phyloP scores from a whole-genome alignment of 2,797 vertebrate genomes.

The Acanthurus tractus region DNA sequence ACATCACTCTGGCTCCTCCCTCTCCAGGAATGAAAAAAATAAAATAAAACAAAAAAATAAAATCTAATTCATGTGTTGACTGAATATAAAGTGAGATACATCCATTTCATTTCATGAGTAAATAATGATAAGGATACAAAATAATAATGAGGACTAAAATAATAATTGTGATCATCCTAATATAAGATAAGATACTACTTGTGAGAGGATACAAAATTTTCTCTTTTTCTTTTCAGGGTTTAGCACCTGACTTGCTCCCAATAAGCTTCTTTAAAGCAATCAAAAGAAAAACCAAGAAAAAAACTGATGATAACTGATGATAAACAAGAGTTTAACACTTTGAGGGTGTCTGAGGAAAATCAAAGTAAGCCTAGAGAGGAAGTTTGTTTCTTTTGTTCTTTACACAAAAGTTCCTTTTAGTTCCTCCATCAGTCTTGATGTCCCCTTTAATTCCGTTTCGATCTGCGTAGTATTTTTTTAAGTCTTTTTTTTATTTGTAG shows the following conservation, averaged over 20 bases:
- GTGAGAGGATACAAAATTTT: constrained; percentile 65
- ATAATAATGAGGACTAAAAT: constrained; percentile 81
- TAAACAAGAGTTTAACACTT: constrained; percentile 73
- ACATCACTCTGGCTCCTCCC: constrained; percentile 74
- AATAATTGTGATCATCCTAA: constrained; percentile 75
- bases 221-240: constrained; percentile 46
- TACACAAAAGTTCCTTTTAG: constrained; percentile 62
- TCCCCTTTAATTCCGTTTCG: constrained; percentile 52
- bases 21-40: constrained; percentile 77
- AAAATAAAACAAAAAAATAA: constrained; percentile 26
- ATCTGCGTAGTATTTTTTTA: constrained; percentile 42
- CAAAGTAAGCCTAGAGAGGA: constrained; percentile 77
- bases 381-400: constrained; percentile 74
- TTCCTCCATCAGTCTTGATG: constrained; percentile 57
- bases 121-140: constrained; percentile 84
- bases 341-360: constrained; percentile 69
- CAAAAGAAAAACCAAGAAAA: constrained; percentile 52
- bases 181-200: constrained; percentile 80
- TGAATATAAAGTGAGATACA: constrained; percentile 77
- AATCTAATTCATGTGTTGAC: constrained; percentile 61
- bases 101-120: constrained; percentile 81
- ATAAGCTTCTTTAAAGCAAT: constrained; percentile 53
- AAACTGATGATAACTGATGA: constrained; percentile 59
- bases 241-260: constrained; percentile 65
- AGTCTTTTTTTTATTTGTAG: constrained; percentile 37